Conservation (phyloP, 2,888 invertebrate genomes). For the Parnassius glacialis region DNA sequence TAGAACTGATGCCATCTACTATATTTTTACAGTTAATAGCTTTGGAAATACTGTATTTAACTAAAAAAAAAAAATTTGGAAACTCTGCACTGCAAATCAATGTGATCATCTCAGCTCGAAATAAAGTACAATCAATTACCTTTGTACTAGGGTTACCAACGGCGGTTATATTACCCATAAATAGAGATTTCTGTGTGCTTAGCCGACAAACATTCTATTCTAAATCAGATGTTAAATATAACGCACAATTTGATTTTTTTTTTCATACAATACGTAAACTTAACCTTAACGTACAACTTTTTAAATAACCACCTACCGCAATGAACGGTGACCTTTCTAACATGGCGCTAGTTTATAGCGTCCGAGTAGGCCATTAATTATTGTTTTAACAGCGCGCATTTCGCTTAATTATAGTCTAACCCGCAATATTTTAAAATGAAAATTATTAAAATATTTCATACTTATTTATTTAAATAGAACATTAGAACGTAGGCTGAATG, state of each 20-base stretch:
- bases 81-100: no score
- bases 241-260: not conserved
- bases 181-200: no score
- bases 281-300: not conserved
- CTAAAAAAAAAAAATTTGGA: no score
- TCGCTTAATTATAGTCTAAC: slow-evolving; percentile 17
- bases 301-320: slow-evolving; percentile 7
- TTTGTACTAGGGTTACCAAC: no score
- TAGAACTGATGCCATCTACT: no score
- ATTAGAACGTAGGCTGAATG: slow-evolving; percentile 5
- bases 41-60: no score
- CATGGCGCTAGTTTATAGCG: slow-evolving; percentile 7
- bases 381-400: slow-evolving; percentile 13
- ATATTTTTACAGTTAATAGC: no score
- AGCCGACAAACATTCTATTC: no score
- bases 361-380: slow-evolving; percentile 14
- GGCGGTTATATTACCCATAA: no score
- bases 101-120: no score
- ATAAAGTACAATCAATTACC: no score
- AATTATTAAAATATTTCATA: not conserved
- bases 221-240: no score
- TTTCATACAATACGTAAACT: not conserved
- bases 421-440: slow-evolving; percentile 18
- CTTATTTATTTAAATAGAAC: slow-evolving; percentile 8
- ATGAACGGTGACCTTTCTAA: slow-evolving; percentile 17